Base-by-base conservation (phyloP, 2,888 invertebrate species). In the Iselma pallidipennis region DNA sequence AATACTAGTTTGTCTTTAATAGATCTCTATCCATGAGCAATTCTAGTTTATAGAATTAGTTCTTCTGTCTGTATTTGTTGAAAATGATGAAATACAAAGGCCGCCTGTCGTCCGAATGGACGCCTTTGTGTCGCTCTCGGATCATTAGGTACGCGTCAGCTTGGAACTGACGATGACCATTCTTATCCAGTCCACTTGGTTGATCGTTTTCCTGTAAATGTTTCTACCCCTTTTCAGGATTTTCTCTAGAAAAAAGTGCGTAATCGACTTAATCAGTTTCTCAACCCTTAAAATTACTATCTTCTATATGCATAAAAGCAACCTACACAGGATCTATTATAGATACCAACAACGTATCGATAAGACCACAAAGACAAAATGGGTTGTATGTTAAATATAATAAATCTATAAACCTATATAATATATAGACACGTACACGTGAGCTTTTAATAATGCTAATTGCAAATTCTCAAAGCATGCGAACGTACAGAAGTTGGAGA, bases 41-140 rank as follows among this genome's bases (percentile, higher is more conserved):
- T 45, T 45, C 3, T 45, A 45, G 45, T 45, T 45, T 19, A 45
- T 45, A 45, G 10, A 45, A 21, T 21, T 45, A 16, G 9, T 45
- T 45, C 45, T 45, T 45, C 16, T 37, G 37, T 29, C 2, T 19
- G 5, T 45, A 45, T 45, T 45, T 45, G 19, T 19, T 45, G 45
- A 21, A 45, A 45, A 45, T 45, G 45, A 45, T 21, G 45, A 21
- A 45, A 45, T 45, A 45, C 45, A 53, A 23, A 53, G 31, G 31
- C 19, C 29, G 53, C 2, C 53, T 21, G 45, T 50, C 55, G 67
- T 45, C 66, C 69, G 66, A 67, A 65, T 64, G 71, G 72, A 69
- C 78, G 78, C 78, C 79, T 80, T 79, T 79, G 78, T 79, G 78
- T 75, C 78, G 77, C 76, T 68, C 70, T 68, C 75, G 75, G 72